Evolutionary conservation across 2,797 vertebrate genomes (phyloP).

Genomic region (Melanotaenia trifasciata): DNA sequence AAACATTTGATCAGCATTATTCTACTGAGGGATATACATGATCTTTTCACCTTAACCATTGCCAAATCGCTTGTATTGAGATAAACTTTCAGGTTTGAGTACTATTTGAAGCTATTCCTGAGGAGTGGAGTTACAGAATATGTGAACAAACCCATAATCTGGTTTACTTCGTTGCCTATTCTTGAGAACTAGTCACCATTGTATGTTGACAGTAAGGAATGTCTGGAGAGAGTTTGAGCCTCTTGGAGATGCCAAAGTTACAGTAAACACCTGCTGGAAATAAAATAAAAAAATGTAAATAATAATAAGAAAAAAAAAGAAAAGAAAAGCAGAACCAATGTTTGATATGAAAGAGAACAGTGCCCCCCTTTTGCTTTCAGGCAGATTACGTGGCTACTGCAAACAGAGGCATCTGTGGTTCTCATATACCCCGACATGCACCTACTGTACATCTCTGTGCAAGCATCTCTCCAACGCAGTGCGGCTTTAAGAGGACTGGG

Average conservation of each 20-base stretch:
- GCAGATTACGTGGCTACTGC: conserved; percentile 54
- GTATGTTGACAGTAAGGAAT: conserved; percentile 40
- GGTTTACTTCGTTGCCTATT: not conserved
- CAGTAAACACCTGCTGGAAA: conserved; percentile 33
- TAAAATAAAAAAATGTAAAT: not conserved
- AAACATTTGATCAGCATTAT: not conserved
- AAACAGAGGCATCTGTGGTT: conserved; percentile 60
- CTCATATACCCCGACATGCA: conserved; percentile 47
- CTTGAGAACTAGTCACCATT: not conserved
- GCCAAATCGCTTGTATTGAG: not conserved
- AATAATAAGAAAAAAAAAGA: conserved; percentile 1
- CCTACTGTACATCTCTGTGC: conserved; percentile 55
- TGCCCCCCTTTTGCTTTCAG: conserved; percentile 84
- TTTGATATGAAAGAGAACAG: conserved; percentile 82
- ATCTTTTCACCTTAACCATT: not conserved
- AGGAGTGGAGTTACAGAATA: conserved; percentile 15
- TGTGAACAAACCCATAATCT: conserved; percentile 38
- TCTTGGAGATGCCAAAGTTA: conserved; percentile 47
- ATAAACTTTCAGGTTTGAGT: not conserved
- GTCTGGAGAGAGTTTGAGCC: conserved; percentile 35
- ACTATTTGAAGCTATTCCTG: conserved; percentile 2
- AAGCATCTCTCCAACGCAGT: conserved; percentile 80
- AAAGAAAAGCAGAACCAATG: conserved; percentile 46
- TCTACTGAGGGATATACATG: not conserved
- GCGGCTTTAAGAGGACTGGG: conserved; percentile 83